These are phyloP conservation scores for Heteronetta atricapilla DNA, from an alignment of 2,113 vertebrate species.

Conservation along the genomic window DNA sequence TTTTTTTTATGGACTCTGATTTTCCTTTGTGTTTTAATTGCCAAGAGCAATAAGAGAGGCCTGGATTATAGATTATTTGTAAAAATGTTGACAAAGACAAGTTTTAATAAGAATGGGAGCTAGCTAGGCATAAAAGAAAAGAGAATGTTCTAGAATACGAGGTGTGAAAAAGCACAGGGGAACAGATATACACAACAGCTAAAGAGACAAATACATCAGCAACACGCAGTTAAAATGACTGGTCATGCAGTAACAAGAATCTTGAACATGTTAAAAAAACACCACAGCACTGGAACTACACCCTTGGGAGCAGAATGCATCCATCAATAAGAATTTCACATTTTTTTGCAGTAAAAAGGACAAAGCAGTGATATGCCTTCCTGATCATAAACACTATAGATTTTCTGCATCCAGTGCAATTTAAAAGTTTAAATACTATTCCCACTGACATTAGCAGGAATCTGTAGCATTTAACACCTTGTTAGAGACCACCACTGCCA, in stretches of 20 bases:
- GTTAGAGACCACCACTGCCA: neutral
- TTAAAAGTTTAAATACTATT: constrained; percentile 29
- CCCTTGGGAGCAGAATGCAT: neutral
- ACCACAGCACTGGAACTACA: neutral
- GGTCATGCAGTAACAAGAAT: neutral
- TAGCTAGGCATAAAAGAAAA: neutral
- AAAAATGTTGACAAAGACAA: constrained; percentile 3
- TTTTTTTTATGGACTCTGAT: neutral
- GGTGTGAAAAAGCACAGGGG: neutral
- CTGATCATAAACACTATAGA: neutral
- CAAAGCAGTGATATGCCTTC: neutral
- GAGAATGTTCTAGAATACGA: neutral
- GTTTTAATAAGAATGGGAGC: neutral
- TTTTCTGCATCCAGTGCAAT: constrained; percentile 13
- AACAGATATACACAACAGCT: neutral
- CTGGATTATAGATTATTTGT: neutral
- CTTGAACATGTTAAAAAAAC: neutral
- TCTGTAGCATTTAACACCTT: constrained; percentile 28
- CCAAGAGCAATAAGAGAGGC: neutral
- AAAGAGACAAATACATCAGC: neutral
- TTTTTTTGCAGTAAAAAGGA: neutral
- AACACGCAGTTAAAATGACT: neutral
- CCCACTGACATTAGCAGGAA: constrained; percentile 10
- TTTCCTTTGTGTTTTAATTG: constrained; percentile 24
- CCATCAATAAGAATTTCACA: neutral